A percentile compares a stretch with the other conserved stretches of the same genome.
These are phyloP conservation scores for Lasioglossum zephyrum DNA, from an alignment of 2,888 invertebrate species.

Conservation along the genomic window DNA sequence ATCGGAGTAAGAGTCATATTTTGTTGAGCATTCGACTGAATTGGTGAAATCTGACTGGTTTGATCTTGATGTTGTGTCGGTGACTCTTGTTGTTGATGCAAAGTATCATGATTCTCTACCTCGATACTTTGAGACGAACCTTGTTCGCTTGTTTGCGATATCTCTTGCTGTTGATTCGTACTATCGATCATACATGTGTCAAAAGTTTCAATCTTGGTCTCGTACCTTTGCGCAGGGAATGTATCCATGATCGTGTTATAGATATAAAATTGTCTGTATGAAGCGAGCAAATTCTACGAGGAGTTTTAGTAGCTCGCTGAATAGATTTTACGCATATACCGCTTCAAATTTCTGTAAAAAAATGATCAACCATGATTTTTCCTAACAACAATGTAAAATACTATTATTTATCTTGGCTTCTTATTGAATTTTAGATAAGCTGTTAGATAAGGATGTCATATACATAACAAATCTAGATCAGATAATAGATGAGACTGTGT, in stretches of 20 bases:
- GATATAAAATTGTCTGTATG: slow-evolving; percentile 24
- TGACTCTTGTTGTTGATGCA: slow-evolving; percentile 63
- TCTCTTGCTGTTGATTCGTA: slow-evolving; percentile 73
- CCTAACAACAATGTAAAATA: slow-evolving; percentile 44
- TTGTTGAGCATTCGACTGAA: slow-evolving; percentile 77
- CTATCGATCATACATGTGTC: slow-evolving; percentile 79
- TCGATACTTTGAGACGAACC: slow-evolving; percentile 64
- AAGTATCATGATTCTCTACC: slow-evolving; percentile 71
- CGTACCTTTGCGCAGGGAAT: slow-evolving; percentile 77
- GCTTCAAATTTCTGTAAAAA: slow-evolving; percentile 39
- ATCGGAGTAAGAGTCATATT: slow-evolving; percentile 81
- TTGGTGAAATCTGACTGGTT: slow-evolving; percentile 70
- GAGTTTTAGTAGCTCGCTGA: not conserved
- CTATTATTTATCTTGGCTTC: slow-evolving; percentile 66
- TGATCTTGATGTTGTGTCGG: slow-evolving; percentile 64
- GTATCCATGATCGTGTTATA: slow-evolving; percentile 76
- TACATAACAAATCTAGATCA: slow-evolving; percentile 71
- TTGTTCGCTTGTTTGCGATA: slow-evolving; percentile 73
- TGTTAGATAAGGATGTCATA: slow-evolving; percentile 69
- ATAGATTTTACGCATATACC: slow-evolving; percentile 14
- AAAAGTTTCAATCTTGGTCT: slow-evolving; percentile 78
- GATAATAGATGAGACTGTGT: slow-evolving; percentile 72
- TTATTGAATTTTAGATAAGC: slow-evolving; percentile 75
- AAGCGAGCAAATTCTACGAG: slow-evolving; percentile 9
- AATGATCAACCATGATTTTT: slow-evolving; percentile 31